These are phyloP conservation scores for Epinephelus lanceolatus DNA, from an alignment of 2,113 vertebrate species.

Conservation along the genomic window DNA sequence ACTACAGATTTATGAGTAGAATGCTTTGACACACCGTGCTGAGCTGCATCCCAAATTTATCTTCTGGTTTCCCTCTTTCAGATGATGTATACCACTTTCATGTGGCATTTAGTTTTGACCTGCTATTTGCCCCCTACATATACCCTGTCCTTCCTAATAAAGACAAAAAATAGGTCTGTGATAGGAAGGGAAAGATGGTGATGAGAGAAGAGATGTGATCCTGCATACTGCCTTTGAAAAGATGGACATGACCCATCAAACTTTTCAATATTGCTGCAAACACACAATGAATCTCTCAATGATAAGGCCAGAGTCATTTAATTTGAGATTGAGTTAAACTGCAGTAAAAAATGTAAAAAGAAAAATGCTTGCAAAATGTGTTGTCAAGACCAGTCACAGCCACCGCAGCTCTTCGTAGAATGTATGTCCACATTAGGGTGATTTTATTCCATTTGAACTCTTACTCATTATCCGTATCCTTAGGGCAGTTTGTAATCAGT, in stretches of 20 bases:
- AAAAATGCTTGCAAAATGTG: not conserved
- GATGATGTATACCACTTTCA: no score
- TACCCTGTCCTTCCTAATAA: no score
- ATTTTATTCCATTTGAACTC: not conserved
- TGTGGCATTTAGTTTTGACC: no score
- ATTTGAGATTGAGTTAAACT: not conserved
- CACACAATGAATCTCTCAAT: not conserved
- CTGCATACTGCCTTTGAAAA: not conserved
- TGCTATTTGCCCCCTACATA: no score
- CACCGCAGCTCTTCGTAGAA: not conserved
- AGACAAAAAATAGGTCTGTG: no score
- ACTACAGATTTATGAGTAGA: no score
- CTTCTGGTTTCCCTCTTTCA: no score
- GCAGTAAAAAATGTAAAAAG: not conserved
- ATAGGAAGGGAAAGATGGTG: not conserved
- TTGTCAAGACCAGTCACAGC: not conserved
- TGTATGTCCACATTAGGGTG: not conserved
- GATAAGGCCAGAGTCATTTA: not conserved
- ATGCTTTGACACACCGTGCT: no score
- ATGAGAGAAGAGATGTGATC: not conserved
- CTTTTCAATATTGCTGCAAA: constrained; percentile 5
- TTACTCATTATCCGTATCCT: not conserved
- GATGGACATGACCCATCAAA: not conserved
- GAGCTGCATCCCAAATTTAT: no score
- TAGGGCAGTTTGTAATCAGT: not conserved